A percentile compares a stretch with the other conserved stretches of the same genome.
phyloP scores from a whole-genome alignment of 2,113 vertebrate genomes.

The Psephotus haematonotus region DNA sequence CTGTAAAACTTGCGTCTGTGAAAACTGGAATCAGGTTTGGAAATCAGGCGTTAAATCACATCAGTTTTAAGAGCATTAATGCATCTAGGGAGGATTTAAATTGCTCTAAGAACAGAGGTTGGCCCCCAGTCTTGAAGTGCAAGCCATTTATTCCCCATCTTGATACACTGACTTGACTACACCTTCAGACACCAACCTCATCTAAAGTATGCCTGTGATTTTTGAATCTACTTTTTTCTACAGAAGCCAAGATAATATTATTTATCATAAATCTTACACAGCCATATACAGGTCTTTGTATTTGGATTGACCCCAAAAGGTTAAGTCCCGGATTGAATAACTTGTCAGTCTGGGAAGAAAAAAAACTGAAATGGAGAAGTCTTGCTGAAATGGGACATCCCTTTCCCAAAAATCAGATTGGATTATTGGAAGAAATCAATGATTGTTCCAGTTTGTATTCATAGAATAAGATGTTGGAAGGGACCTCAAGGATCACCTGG shows the following conservation, averaged over 20 bases:
- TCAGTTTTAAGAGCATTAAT: neutral
- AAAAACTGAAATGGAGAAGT: neutral
- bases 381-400: neutral
- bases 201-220: neutral
- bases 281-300: neutral
- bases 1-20: conserved; percentile 3
- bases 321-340: neutral
- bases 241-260: neutral
- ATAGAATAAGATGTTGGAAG: neutral
- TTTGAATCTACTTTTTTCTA: neutral
- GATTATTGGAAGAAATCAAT: neutral
- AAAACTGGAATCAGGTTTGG: neutral
- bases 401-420: neutral
- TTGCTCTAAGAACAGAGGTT: neutral
- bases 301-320: neutral
- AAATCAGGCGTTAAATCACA: neutral
- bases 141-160: neutral
- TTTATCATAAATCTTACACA: neutral
- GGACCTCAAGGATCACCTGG: neutral
- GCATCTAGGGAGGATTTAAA: neutral
- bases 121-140: neutral
- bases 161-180: conserved; percentile 12
- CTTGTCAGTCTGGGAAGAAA: neutral
- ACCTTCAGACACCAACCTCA: neutral
- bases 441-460: neutral